Evolutionary conservation across 2,113 vertebrate species (phyloP).

Genomic region (Promerops cafer): DNA sequence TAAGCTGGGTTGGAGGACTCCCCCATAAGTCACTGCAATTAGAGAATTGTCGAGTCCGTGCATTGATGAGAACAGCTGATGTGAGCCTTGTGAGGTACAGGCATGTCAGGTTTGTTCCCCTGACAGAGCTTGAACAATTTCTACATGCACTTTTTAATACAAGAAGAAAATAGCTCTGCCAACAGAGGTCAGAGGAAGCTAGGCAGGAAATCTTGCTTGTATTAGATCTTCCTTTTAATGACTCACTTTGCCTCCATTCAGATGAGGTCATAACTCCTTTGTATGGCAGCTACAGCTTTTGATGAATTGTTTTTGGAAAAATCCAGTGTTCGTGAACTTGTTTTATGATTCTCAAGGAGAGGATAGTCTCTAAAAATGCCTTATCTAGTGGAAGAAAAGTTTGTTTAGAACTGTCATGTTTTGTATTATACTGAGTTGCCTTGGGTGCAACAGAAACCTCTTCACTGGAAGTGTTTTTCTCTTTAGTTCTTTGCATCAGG

Average conservation of each 20-base stretch:
- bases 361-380: not conserved
- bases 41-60: not conserved
- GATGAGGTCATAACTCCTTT: slow-evolving; percentile 10
- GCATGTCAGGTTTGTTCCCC: not conserved
- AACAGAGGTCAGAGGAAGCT: slow-evolving; percentile 17
- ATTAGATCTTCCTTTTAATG: slow-evolving; percentile 23
- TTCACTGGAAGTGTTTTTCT: not conserved
- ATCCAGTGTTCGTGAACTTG: not conserved
- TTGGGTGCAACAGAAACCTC: not conserved
- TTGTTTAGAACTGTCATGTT: not conserved
- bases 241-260: not conserved
- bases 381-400: not conserved
- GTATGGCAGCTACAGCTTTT: not conserved
- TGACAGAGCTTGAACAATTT: not conserved
- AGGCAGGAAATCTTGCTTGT: slow-evolving; percentile 4
- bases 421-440: not conserved
- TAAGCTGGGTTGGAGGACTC: not conserved
- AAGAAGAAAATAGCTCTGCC: not conserved
- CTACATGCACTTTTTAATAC: not conserved
- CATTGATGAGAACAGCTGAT: not conserved
- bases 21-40: not conserved
- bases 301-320: not conserved
- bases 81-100: not conserved
- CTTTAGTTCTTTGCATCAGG: not conserved
- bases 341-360: not conserved